These are phyloP conservation scores for Theristicus caerulescens DNA, from an alignment of 2,113 vertebrate genomes.

Conservation along the genomic window DNA sequence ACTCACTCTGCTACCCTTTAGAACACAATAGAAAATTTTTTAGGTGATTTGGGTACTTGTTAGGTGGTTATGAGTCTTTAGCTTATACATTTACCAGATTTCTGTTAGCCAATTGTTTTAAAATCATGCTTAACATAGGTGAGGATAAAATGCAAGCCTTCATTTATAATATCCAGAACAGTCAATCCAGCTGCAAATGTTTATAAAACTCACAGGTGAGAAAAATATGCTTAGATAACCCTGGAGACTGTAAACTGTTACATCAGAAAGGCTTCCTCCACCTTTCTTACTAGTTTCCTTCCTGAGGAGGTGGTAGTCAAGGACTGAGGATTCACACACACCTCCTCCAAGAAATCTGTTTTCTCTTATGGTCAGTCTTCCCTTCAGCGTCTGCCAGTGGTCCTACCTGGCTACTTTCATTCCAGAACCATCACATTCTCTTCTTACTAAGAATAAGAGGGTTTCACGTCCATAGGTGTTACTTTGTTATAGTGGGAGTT, in stretches of 20 bases:
- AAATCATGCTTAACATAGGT: background rate
- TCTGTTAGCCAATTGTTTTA: background rate
- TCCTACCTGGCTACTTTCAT: background rate
- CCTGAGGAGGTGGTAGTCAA: background rate
- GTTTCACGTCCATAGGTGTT: background rate
- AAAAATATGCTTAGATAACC: background rate
- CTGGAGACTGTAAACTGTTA: background rate
- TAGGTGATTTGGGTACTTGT: background rate
- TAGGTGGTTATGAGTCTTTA: background rate
- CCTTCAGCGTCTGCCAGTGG: background rate
- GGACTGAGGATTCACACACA: background rate
- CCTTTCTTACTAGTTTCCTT: background rate
- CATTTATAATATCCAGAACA: background rate
- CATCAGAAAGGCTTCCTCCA: background rate
- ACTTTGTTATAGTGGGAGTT: background rate
- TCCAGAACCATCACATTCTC: background rate
- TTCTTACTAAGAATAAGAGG: background rate
- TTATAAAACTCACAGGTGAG: background rate
- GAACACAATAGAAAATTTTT: background rate
- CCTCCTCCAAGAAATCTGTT: background rate
- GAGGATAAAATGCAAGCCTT: background rate
- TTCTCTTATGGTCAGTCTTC: background rate
- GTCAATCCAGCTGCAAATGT: background rate
- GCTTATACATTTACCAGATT: background rate
- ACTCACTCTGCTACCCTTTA: background rate